Evolutionary conservation across 2,113 vertebrate species (phyloP), one percentile per base, ranked within the genome.

Genomic region (Corythoichthys haematopterus): DNA sequence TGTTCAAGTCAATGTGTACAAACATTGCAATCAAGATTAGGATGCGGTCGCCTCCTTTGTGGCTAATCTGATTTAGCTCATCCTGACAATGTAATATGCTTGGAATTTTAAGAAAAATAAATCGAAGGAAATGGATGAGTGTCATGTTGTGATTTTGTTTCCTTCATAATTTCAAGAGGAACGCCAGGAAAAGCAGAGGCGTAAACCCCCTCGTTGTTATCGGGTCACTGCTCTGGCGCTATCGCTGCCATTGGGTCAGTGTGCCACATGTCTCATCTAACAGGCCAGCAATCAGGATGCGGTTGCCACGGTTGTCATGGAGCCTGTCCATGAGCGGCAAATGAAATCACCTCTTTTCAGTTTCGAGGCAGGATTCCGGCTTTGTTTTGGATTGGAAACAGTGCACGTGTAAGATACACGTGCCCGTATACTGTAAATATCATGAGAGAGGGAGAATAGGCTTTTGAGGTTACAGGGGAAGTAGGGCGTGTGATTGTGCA

Each of bases 401-500:
- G 57, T 16, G 56, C 35, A 45, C 63, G 66, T 65, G 40, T 64
- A 59, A 43, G 47, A 65, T 33, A 63, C 66, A 68, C 62, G 11
- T 64, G 76, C 43, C 43, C 58, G 48, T 70, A 69, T 16, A 69
- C 55, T 75, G 51, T 37, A 77, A 64, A 83, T 82, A 85, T 82
- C 65, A 81, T 75, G 47, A 28, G 20, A 28, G 16, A 78, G 76
- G 66, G 37, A 77, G 65, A 82, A 76, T 71, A 61, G 71, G 64
- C 73, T 80, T 87, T 81, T 78, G 78, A 82, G 77, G 80, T 84
- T 85, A 68, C 72, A 75, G 76, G 74, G 78, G 85, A 92, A 91
- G 79, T 90, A 85, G 89, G 88, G 84, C 90, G 87, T 92, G 86
- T 90, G 87, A 92, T 92, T 88, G 86, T 85, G 88, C 86, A 87